Base-by-base conservation (phyloP, 2,113 vertebrate species). In the Nothoprocta pentlandii region DNA sequence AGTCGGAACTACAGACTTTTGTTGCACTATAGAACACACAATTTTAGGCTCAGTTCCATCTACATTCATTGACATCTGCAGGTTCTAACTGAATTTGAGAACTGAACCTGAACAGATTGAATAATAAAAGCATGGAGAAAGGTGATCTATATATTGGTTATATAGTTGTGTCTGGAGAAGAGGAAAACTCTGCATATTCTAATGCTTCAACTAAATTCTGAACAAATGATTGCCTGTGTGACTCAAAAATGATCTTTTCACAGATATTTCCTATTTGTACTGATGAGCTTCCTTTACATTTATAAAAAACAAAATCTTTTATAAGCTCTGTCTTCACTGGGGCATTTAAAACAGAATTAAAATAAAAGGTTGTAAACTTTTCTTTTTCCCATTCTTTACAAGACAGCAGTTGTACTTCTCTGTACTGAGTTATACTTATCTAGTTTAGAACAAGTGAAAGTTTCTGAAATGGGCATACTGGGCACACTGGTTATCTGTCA, bases 131-230 rank as follows among this genome's bases (percentile, higher is more conserved):
- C 3, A 19, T 83, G 42, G 39, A 89, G 32, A 59, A 85, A 78
- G 30, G 28, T 71, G 21, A 21, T 58, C 62, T 85, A 47, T 23
- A 54, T 66, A 12, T 28, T 54, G 71, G 36, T 77, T 80, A 16
- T 23, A 41, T 26, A 8, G 13, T 39, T 75, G 23, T 66, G 47
- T 63, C 90, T 77, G 36, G 32, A 93, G 53, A 91, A 77, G 28
- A 1, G 4, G 41, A 83, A 71, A 75, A 70, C 12, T 58, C 20
- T 59, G 58, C 16, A 46, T 87, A 41, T 62, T 85, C 12, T 51
- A 85, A 85, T 85, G 56, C n/a, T 89, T 91, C 47, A 87, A 16
- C 73, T 61, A 46, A 92, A 94, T 92, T 83, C 46, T 39, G 25
- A 62, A 30, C 36, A 78, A 62, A 62, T 59, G 8, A 32, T 34